Evolutionary conservation across 2,797 vertebrate genomes (phyloP).

Genomic region (Poeciliopsis presidionis): DNA sequence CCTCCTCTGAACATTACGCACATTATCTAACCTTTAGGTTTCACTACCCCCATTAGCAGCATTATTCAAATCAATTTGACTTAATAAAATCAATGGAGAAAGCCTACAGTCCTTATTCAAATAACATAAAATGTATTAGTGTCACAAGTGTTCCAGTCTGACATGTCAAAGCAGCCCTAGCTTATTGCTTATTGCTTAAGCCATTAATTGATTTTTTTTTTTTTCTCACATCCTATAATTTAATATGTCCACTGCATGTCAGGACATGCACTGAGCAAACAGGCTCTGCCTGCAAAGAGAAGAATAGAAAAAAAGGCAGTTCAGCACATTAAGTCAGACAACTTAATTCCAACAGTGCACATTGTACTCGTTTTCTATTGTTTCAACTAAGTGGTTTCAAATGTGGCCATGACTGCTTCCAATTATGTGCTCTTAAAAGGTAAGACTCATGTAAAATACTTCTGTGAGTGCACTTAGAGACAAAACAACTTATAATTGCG

Average conservation of each 20-base stretch:
- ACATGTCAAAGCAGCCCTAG: conserved; percentile 59
- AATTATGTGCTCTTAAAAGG: conserved; percentile 73
- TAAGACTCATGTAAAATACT: conserved; percentile 68
- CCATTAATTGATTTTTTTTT: conserved; percentile 71
- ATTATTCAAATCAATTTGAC: conserved; percentile 72
- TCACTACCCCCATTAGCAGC: conserved; percentile 51
- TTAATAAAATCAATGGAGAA: conserved; percentile 70
- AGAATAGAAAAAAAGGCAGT: conserved; percentile 22
- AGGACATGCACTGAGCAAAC: conserved; percentile 49
- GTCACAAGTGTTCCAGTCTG: conserved; percentile 64
- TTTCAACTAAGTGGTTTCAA: conserved; percentile 81
- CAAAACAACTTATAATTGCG: conserved; percentile 45
- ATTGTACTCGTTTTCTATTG: conserved; percentile 82
- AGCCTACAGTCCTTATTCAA: conserved; percentile 69
- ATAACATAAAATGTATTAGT: conserved; percentile 67
- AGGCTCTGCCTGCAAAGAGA: conserved; percentile 27
- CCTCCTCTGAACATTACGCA: conserved; percentile 23
- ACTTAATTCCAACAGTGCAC: conserved; percentile 67
- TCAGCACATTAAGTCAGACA: conserved; percentile 57
- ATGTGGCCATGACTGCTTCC: conserved; percentile 73
- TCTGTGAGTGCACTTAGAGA: conserved; percentile 49
- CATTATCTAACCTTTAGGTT: conserved; percentile 51
- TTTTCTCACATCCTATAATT: conserved; percentile 60
- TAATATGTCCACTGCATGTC: conserved; percentile 68
- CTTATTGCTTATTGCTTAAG: conserved; percentile 70